A percentile compares a stretch with the other conserved stretches of the same genome.
phyloP scores from a whole-genome alignment of 2,113 vertebrate genomes.

The Bos indicus region DNA sequence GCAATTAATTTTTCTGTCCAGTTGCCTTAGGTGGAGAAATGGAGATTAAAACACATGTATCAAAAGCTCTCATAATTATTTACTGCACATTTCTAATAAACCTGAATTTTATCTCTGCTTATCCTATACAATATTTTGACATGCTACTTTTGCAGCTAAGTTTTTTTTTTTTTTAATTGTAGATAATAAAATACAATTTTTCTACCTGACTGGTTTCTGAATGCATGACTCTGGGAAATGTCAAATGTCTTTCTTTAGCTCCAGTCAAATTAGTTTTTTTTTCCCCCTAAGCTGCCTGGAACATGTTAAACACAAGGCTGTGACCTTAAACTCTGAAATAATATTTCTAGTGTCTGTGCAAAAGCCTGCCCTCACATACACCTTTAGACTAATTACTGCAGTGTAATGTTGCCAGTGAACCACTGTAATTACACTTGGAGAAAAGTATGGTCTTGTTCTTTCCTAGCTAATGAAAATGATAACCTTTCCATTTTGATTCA shows the following conservation, averaged over 20 bases:
- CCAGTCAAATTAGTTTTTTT: slow-evolving; percentile 56
- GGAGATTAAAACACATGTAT: slow-evolving; percentile 34
- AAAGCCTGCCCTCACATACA: slow-evolving; percentile 42
- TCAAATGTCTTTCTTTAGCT: slow-evolving; percentile 69
- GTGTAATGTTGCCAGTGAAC: background rate
- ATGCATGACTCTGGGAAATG: slow-evolving; percentile 64
- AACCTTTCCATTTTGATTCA: slow-evolving; percentile 68
- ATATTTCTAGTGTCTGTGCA: slow-evolving; percentile 63
- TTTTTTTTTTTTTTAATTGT: slow-evolving; percentile 29
- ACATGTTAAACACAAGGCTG: slow-evolving; percentile 73
- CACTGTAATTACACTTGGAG: slow-evolving; percentile 54
- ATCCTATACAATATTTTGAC: slow-evolving; percentile 63
- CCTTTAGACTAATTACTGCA: slow-evolving; percentile 66
- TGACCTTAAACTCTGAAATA: slow-evolving; percentile 66
- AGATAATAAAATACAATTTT: slow-evolving; percentile 66
- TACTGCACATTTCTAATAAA: slow-evolving; percentile 36
- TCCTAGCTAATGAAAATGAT: slow-evolving; percentile 70
- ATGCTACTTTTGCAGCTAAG: slow-evolving; percentile 50
- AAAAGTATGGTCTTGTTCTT: slow-evolving; percentile 41
- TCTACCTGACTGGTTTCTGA: slow-evolving; percentile 66
- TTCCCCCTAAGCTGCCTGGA: slow-evolving; percentile 36
- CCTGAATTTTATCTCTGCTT: slow-evolving; percentile 64
- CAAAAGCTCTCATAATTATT: slow-evolving; percentile 37
- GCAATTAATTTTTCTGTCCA: slow-evolving; percentile 25
- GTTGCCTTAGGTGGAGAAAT: slow-evolving; percentile 8